Conservation (phyloP, 2,113 vertebrate species). For the Acrocephalus arundinaceus region DNA sequence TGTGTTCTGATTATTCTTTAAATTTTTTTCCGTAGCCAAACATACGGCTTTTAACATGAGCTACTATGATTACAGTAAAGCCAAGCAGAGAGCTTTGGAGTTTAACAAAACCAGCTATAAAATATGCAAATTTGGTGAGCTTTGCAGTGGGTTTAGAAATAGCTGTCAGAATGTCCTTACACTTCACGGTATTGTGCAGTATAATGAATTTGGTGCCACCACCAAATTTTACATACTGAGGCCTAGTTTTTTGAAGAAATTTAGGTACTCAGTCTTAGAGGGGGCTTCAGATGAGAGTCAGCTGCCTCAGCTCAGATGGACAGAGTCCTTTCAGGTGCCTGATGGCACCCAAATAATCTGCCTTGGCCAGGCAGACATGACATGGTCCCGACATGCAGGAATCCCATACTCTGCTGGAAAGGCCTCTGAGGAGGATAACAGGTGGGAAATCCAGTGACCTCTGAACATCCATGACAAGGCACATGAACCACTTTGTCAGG, state of each 20-base stretch:
- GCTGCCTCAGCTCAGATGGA: not conserved
- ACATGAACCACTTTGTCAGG: not conserved
- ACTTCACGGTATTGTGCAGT: not conserved
- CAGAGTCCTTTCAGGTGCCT: not conserved
- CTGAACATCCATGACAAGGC: fast-evolving
- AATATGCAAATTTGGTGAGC: not conserved
- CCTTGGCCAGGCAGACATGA: fast-evolving
- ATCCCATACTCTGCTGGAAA: not conserved
- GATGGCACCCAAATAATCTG: not conserved
- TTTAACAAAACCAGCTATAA: not conserved
- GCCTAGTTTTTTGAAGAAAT: not conserved
- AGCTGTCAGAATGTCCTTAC: not conserved
- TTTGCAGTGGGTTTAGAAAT: not conserved
- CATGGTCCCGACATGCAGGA: fast-evolving
- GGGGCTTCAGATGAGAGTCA: not conserved
- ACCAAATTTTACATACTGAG: not conserved
- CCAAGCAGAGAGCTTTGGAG: not conserved
- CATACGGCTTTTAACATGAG: not conserved
- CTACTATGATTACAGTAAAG: not conserved
- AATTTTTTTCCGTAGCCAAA: not conserved
- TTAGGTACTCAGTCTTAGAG: not conserved
- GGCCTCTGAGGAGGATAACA: not conserved
- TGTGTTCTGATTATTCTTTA: not conserved
- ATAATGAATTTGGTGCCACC: not conserved
- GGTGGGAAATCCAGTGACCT: not conserved